Base-by-base conservation (phyloP, 2,797 vertebrate species). In the Gobionotothen gibberifrons region DNA sequence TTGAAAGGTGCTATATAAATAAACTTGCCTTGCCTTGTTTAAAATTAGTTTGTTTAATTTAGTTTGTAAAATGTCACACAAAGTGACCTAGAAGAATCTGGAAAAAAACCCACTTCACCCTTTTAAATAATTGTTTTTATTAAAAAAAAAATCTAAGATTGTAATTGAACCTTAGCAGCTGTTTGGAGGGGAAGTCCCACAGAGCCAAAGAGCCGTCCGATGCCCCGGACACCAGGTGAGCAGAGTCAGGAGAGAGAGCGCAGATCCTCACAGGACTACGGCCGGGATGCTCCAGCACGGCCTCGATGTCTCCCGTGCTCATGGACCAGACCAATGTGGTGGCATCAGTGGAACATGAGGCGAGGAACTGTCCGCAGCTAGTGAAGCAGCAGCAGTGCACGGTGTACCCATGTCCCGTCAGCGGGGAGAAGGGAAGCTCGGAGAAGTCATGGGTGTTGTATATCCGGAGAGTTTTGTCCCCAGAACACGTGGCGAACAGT, bases 331-430 rank as follows among this genome's bases (percentile, higher is more conserved):
- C 76, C 58, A 96, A 61, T 0, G 93, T 93, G 2, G 94, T 96
- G 4, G 97, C 97, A 4, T 99, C 98, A 0, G 97, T 99, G 2
- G 97, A 99, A 79, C 97, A 99, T 0, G 97, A 98, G 49, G 95
- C 95, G 17, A 99, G 90, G 84, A 95, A 53, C 14, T 93, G 94
- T 0, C 97, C 97, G 1, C 96, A 97, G 0, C 95, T 55, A 2
- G 96, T 97, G 90, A 99, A 99, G 87, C 96, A 96, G 89, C 97
- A 99, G 89, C 96, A 98, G 91, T 99, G 98, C 60, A 99, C 96
- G 1, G 95, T 89, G 0, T 99, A 99, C 0, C 95, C 89, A 9
- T 99, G 98, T 0, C 96, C 96, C 3, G 84, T 86, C 74, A 99
- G 64, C 0, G 98, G 98, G 0, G 98, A 99, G 87, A 96, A 96